Evolutionary conservation across 2,888 invertebrate genomes (phyloP).

Genomic region (Orthonevra nobilis): DNA sequence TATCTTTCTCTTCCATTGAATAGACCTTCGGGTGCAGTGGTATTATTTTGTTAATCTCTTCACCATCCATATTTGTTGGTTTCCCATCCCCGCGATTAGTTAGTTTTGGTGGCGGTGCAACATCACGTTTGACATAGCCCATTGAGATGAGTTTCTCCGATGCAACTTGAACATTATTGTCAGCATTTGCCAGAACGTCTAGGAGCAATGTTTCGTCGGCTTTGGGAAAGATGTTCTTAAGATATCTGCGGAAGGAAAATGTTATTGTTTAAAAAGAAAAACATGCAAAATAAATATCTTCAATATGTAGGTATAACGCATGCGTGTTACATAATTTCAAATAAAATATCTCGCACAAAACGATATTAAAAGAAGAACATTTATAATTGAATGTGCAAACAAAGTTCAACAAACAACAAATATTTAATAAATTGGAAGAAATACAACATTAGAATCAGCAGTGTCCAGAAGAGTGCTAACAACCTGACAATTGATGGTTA

Average conservation of each 20-base stretch:
- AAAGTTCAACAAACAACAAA: neutral
- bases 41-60: conserved; percentile 73
- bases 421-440: no score
- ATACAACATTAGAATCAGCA: conserved; percentile 7
- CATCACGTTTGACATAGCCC: conserved; percentile 91
- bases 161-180: conserved; percentile 94
- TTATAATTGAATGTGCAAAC: neutral
- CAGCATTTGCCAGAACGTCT: conserved; percentile 90
- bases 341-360: no score
- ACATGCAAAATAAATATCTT: neutral
- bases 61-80: conserved; percentile 73
- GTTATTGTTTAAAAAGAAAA: no score
- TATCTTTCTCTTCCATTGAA: conserved; percentile 85
- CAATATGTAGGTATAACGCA: neutral
- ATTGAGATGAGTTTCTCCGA: conserved; percentile 89
- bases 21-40: conserved; percentile 84
- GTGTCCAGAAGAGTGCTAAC: conserved; percentile 25
- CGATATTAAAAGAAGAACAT: no score
- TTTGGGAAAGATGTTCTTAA: conserved; percentile 94
- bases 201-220: conserved; percentile 93
- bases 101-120: conserved; percentile 82
- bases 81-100: conserved; percentile 80
- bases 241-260: conserved; percentile 91
- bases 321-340: no score
- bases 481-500: neutral